Base-by-base conservation (phyloP, 2,113 vertebrate species). In the Oophaga pumilio region DNA sequence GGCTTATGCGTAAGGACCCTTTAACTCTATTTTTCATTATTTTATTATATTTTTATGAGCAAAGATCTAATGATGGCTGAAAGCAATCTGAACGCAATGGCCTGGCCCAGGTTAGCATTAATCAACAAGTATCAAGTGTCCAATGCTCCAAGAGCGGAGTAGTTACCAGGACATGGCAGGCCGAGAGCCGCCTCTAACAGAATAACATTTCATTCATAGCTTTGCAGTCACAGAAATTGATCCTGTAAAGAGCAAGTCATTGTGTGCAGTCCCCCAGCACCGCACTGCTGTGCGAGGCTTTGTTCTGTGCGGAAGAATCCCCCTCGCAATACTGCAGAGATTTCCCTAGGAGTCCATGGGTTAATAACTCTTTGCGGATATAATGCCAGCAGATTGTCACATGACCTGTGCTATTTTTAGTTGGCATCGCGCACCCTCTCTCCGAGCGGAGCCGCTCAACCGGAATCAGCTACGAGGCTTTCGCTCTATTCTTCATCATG, bases 351-450 rank as follows among this genome's bases (percentile, higher is more conserved):
- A 83, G 76, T 68, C 49, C 50, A 88, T 57, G 87, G 87, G 87
- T 88, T 88, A 88, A 82, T 82, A 82, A 88, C 59, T 52, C 71
- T 76, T 73, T 77, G 56, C 60, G 77, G 78, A 82, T 87, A 43
- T 62, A 57, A 87, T 82, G 69, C 86, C 86, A 74, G 86, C 57
- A 87, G 78, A 82, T 33, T 64, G 87, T 84, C 87, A 88, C 81
- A 56, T 88, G 87, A 84, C 87, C 81, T 43, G 59, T 26, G 49
- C 81, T 88, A 88, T 88, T 77, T 84, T 88, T 88, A 88, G 87
- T 57, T 15, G 26, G 24, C 76, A 86, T 79, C 64, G 18, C 33
- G 33, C 81, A 53, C n/a, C 4, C 64, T 53, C 62, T 78, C 50
- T 64, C 53, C 73, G 69, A 76, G 49, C 73, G 11, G 60, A 84